Percentiles rank a stretch among this genome's conserved stretches.
Evolutionary conservation across 2,888 invertebrate genomes (phyloP).

Genomic region (Geotrupes spiniger): DNA sequence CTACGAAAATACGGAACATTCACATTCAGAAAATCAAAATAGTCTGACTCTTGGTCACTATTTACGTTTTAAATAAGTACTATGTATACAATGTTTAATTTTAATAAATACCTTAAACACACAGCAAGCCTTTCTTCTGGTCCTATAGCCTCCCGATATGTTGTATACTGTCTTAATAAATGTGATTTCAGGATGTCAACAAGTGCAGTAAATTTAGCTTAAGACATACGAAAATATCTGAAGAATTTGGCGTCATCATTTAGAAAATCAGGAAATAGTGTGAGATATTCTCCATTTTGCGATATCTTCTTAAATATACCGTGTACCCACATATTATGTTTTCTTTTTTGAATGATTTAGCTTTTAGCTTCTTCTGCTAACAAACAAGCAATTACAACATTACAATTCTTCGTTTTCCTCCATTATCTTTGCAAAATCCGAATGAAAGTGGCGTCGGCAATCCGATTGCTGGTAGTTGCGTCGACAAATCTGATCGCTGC

Average conservation of each 20-base stretch:
- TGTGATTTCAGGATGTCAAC: conserved; percentile 4
- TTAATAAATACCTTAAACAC: conserved; percentile 13
- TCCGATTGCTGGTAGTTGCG: conserved; percentile 7
- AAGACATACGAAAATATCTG: conserved; percentile 11
- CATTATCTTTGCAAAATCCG: conserved; percentile 6
- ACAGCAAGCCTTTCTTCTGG: conserved; percentile 11
- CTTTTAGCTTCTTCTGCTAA: conserved; percentile 6
- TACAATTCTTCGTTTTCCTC: conserved; percentile 4
- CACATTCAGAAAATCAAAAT: conserved; percentile 9
- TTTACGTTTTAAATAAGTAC: conserved; percentile 8
- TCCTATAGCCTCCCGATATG: conserved; percentile 7
- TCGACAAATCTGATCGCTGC: conserved; percentile 5
- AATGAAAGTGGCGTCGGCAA: conserved; percentile 8
- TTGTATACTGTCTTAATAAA: conserved; percentile 2
- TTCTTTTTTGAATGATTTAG: conserved; percentile 7
- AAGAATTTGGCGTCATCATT: conserved; percentile 15
- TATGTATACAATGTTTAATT: conserved; percentile 4
- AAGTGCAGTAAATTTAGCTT: conserved; percentile 7
- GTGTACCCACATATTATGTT: neutral
- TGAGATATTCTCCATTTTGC: conserved; percentile 8
- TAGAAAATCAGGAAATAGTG: conserved; percentile 15
- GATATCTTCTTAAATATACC: conserved; percentile 7
- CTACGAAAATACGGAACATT: conserved; percentile 7
- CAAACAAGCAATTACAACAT: conserved; percentile 9
- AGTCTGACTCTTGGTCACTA: conserved; percentile 7